Conservation (phyloP, 1,140 invertebrate genomes). For the Drosophila santomea region DNA sequence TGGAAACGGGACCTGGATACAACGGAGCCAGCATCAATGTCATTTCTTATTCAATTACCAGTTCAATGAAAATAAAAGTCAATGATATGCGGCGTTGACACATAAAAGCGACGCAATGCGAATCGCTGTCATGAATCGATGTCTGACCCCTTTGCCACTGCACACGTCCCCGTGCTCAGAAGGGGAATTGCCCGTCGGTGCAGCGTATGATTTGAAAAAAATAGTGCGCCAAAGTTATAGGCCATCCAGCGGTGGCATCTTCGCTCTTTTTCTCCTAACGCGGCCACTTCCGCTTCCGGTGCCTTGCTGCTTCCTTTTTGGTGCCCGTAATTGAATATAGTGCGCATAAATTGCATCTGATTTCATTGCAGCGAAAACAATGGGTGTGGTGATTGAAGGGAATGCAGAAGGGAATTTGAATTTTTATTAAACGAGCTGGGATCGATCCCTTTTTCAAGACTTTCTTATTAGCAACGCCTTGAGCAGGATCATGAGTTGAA, state of each 20-base stretch:
- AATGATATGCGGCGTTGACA: conserved; percentile 64
- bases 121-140: conserved; percentile 8
- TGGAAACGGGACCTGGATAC: conserved; percentile 6
- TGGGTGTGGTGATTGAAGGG: conserved; percentile 48
- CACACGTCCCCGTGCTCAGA: neutral
- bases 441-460: conserved; percentile 26
- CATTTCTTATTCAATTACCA: conserved; percentile 79
- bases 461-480: conserved; percentile 53
- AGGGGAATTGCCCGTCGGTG: conserved; percentile 3
- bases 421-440: conserved; percentile 48
- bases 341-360: conserved; percentile 65
- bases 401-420: conserved; percentile 48
- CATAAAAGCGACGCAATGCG: conserved; percentile 57
- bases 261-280: conserved; percentile 1
- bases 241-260: conserved; percentile 1
- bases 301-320: conserved; percentile 28
- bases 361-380: conserved; percentile 56
- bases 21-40: conserved; percentile 53
- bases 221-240: conserved; percentile 39
- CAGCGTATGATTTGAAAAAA: conserved; percentile 43
- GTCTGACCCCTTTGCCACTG: conserved; percentile 36
- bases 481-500: conserved; percentile 7
- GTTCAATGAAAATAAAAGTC: conserved; percentile 80
- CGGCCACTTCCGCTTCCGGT: conserved; percentile 62
- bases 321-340: conserved; percentile 61